Conservation (phyloP, 2,888 invertebrate genomes). For the Lochmaea capreae region DNA sequence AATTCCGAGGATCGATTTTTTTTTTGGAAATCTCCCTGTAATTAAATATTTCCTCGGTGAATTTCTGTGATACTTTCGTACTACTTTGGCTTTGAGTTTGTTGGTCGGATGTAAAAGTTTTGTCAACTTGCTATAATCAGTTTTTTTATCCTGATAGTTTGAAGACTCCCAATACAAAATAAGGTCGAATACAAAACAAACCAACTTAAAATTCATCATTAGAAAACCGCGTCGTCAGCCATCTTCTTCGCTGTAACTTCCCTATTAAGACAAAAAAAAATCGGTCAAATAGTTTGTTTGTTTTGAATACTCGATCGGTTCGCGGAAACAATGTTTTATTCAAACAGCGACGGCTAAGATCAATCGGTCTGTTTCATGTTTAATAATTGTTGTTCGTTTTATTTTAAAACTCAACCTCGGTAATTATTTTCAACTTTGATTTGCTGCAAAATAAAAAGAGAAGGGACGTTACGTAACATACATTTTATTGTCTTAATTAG, state of each 20-base stretch:
- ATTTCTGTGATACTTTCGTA: too few relatives aligned
- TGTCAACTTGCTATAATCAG: too few relatives aligned
- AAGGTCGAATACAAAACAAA: too few relatives aligned
- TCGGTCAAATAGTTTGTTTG: conserved; percentile 11
- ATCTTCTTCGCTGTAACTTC: not conserved
- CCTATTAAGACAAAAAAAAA: not conserved
- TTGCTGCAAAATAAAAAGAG: conserved; percentile 2
- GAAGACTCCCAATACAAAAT: too few relatives aligned
- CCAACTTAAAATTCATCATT: too few relatives aligned
- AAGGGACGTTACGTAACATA: conserved; percentile 11
- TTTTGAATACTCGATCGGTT: conserved; percentile 33
- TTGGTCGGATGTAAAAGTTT: too few relatives aligned
- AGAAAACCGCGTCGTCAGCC: too few relatives aligned
- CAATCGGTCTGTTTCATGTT: conserved; percentile 34
- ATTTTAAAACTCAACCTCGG: conserved; percentile 35
- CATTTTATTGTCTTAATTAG: conserved; percentile 1
- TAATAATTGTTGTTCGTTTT: conserved; percentile 37
- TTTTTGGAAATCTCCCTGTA: too few relatives aligned
- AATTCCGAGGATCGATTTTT: too few relatives aligned
- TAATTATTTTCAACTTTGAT: conserved; percentile 25
- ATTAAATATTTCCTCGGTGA: too few relatives aligned
- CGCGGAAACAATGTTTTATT: conserved; percentile 38
- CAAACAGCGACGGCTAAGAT: conserved; percentile 31
- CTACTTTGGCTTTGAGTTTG: too few relatives aligned
- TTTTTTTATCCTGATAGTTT: too few relatives aligned